Percentiles rank a stretch among this genome's conserved stretches.
Evolutionary conservation across 2,888 invertebrate genomes (phyloP).

Genomic region (Harmothoe impar): DNA sequence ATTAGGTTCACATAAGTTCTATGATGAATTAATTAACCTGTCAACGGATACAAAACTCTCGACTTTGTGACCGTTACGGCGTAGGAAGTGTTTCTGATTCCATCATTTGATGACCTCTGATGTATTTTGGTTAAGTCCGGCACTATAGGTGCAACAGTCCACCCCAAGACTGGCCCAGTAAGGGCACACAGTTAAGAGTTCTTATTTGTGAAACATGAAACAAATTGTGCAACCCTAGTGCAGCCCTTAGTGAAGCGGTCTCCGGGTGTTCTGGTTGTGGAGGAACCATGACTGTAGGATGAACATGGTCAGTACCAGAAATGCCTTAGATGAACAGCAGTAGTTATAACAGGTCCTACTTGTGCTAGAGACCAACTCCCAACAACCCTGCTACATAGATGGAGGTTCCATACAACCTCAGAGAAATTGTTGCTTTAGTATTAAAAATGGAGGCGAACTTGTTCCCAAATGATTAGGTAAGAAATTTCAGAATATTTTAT

Average conservation of each 20-base stretch:
- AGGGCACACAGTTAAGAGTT: too few species aligned
- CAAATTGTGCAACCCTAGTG: too few species aligned
- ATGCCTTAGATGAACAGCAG: background rate
- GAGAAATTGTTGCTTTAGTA: too few species aligned
- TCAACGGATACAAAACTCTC: background rate
- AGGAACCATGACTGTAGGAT: background rate
- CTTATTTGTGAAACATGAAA: too few species aligned
- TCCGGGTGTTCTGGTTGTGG: background rate
- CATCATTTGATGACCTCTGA: background rate
- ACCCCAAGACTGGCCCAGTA: too few species aligned
- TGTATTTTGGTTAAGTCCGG: background rate
- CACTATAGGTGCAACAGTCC: background rate
- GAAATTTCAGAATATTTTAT: too few species aligned
- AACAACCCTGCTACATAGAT: too few species aligned
- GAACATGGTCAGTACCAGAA: background rate
- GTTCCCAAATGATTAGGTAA: too few species aligned
- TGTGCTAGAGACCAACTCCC: background rate
- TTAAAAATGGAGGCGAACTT: too few species aligned
- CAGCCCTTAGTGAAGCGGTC: background rate
- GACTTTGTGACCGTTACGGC: background rate
- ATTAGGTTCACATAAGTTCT: too few species aligned
- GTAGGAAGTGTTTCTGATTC: too few species aligned
- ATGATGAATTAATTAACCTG: background rate
- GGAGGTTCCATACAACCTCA: too few species aligned
- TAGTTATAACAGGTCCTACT: background rate